Conservation (phyloP, 2,888 invertebrate species). For the Palloptera scutellata region DNA sequence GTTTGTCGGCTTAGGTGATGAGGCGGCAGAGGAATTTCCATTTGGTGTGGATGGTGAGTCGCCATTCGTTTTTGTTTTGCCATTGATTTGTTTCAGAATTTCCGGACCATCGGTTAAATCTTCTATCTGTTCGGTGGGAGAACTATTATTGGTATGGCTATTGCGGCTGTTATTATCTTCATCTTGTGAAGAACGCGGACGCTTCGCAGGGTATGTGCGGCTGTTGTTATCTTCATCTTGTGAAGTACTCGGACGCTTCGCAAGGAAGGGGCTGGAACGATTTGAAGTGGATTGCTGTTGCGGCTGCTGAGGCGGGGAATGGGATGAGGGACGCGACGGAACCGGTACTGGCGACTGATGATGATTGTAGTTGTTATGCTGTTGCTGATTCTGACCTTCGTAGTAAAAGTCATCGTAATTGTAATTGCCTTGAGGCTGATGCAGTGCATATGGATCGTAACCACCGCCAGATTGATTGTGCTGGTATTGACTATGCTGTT, state of each 20-base stretch:
- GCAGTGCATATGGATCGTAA: conserved; percentile 35
- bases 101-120: conserved; percentile 35
- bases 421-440: conserved; percentile 32
- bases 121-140: conserved; percentile 28
- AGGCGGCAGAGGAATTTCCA: conserved; percentile 42
- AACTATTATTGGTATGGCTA: conserved; percentile 21
- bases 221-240: conserved; percentile 45
- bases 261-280: conserved; percentile 19
- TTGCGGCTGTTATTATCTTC: conserved; percentile 42
- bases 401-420: conserved; percentile 49
- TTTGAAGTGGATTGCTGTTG: conserved; percentile 31
- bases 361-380: conserved; percentile 42
- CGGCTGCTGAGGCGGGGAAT: conserved; percentile 22
- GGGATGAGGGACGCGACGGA: conserved; percentile 25
- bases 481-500: conserved; percentile 37
- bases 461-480: conserved; percentile 41
- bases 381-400: conserved; percentile 47
- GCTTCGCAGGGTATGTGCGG: conserved; percentile 40
- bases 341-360: conserved; percentile 15
- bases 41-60: conserved; percentile 38
- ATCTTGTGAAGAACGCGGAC: conserved; percentile 43
- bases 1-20: conserved; percentile 35
- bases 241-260: conserved; percentile 45
- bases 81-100: conserved; percentile 30
- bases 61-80: conserved; percentile 33